Base-by-base conservation (phyloP, 92 coral and sea anemone species). In the Paramuricea clavata region DNA sequence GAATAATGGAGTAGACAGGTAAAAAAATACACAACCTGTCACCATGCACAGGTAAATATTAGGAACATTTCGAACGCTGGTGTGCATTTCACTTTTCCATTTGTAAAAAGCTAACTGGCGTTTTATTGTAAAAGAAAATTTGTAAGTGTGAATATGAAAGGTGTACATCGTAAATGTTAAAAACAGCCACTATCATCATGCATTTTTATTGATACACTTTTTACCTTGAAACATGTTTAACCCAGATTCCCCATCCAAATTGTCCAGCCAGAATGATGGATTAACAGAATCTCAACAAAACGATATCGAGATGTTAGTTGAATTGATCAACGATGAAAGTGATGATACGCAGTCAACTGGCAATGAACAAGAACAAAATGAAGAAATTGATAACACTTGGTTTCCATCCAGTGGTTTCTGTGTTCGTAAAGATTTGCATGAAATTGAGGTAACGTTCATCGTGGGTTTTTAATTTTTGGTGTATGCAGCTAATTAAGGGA, bases 331-430 rank as follows among this genome's bases (percentile, higher is more conserved):
- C 36, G 91, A 69, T 67, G 94, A 83, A 23, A 78, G 70, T 64
- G 62, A 67, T 26, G 87, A 73, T 17, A 74, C 92, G 19, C 52
- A 82, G 61, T 79, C 87, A 57, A 50, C 87, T 34, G 76, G 47
- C 42, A 89, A 77, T 61, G 74, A 85, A 49, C 21, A 72, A 19
- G 82, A 90, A 27, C 67, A 69, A 26, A 69, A 41, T 72, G 83
- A 74, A 12, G 73, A 68, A 50, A 32, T 50, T 23, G 92, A 91
- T 72, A 78, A 54, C 43, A 91, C 88, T 52, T 92, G 90, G 47
- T 92, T 86, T 49, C 93, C 93, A 13, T 89, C 98, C 13, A 94
- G 97, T 84, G 98, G 99, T 19, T 96, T 94, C 83, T 96, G 97
- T 79, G 86, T 94, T 67, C 87, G 81, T 6, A 89, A 87, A 52